Evolutionary conservation across 2,113 vertebrate genomes (phyloP), one percentile per base, ranked within the genome.

Genomic region (Halcyon senegalensis): DNA sequence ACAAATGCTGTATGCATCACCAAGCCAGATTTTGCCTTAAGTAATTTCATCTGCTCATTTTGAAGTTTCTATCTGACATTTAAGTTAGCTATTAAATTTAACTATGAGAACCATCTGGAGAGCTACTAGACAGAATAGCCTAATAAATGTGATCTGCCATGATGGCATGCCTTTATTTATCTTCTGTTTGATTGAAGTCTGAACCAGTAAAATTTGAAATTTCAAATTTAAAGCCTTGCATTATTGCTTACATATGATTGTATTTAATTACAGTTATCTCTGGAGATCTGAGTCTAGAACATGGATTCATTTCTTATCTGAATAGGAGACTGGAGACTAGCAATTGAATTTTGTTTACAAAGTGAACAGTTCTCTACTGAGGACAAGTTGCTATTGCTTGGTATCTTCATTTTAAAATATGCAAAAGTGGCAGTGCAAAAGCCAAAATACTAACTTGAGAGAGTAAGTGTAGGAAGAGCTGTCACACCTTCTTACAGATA

Each of bases 81-180:
- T 87, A 64, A 91, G n/a, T 73, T 74, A 95, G n/a, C 19, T 85
- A 33, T 50, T 83, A 87, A 89, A 87, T 53, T n/a, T n/a, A 92
- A 79, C 12, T 53, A 41, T 59, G 8, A 19, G 53, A 87, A 73
- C 62, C 63, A 95, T 77, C 70, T 93, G 74, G 59, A 82, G 44
- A 82, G 15, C 37, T 84, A 27, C 6, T 68, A 78, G 69, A 63
- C 11, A 81, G 56, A 91, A 56, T 50, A 59, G 16, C 35, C 27
- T 44, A 82, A 82, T 76, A 84, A 82, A 68, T 83, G 25, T 83
- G 31, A 93, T 56, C 13, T 89, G 41, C 25, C 46, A 24, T 21
- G 31, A 62, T 73, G 8, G 39, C 20, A 51, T 41, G 33, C 5
- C 35, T 89, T 84, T 79, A 84, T 89, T 81, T 94, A 48, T 79